Percentiles rank a stretch among this genome's conserved stretches.
Conservation (phyloP, 2,888 invertebrate genomes). For the Chloroclystis v-ata region DNA sequence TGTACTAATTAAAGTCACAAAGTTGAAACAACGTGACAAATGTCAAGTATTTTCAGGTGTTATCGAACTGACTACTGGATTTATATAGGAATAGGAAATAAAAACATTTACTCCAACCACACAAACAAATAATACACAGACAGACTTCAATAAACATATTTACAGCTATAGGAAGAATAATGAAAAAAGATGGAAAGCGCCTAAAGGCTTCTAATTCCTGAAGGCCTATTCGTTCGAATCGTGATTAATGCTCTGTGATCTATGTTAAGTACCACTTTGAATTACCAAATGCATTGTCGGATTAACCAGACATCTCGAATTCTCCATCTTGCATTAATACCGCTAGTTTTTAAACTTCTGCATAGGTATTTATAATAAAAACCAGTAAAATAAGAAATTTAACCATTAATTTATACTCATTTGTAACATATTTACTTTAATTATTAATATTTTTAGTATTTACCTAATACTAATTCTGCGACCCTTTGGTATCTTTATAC, state of each 20-base stretch:
- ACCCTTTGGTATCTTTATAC: too few relatives aligned
- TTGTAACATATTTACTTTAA: too few relatives aligned
- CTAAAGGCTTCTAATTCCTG: not conserved
- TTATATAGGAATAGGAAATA: too few relatives aligned
- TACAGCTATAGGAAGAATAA: not conserved
- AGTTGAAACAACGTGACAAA: conserved; percentile 32
- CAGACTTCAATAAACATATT: not conserved
- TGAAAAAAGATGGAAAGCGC: not conserved
- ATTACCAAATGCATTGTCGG: conserved; percentile 5
- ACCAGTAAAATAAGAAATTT: too few relatives aligned
- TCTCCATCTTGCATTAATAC: not conserved
- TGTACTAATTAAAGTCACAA: conserved; percentile 41
- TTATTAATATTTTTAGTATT: too few relatives aligned
- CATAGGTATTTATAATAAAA: too few relatives aligned
- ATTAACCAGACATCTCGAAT: not conserved
- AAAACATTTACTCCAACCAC: too few relatives aligned
- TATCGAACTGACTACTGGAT: too few relatives aligned
- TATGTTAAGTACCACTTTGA: conserved; percentile 11
- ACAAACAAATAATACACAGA: too few relatives aligned
- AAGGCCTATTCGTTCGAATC: not conserved
- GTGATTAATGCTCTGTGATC: conserved; percentile 6
- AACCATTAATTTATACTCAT: too few relatives aligned
- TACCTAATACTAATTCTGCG: too few relatives aligned
- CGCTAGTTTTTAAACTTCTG: too few relatives aligned
- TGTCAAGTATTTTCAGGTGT: not conserved